phyloP scores from a whole-genome alignment of 2,797 vertebrate genomes.

The Lepus townsendii region DNA sequence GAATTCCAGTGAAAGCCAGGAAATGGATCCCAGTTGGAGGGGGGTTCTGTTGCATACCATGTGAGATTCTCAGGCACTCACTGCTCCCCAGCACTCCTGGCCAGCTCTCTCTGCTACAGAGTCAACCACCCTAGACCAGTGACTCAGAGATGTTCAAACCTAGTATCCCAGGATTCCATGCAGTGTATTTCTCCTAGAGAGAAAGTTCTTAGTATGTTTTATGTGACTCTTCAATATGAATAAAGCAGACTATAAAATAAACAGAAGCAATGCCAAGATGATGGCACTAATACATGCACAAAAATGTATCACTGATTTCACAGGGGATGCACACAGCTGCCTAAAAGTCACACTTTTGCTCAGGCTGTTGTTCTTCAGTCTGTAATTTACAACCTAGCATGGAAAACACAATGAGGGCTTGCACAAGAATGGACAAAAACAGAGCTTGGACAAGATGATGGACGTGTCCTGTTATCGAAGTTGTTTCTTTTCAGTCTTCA shows the following conservation, averaged over 20 bases:
- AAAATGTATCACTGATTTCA: neutral
- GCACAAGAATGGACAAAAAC: neutral
- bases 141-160: neutral
- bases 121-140: fast-evolving
- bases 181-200: neutral
- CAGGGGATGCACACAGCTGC: neutral
- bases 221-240: neutral
- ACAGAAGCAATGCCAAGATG: neutral
- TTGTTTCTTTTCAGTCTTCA: neutral
- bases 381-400: neutral
- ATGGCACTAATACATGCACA: neutral
- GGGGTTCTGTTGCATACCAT: too few species aligned
- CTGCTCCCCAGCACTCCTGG: too few species aligned
- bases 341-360: neutral
- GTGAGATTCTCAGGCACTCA: neutral
- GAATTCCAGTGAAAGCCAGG: neutral
- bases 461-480: neutral
- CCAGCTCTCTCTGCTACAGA: neutral
- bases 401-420: neutral
- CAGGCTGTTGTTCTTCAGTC: neutral
- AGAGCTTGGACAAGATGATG: neutral
- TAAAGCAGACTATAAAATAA: neutral
- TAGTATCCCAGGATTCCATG: fast-evolving
- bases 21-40: too few species aligned
- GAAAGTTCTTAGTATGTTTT: neutral